These are phyloP conservation scores for Onthophagus sagittarius DNA, from an alignment of 2,888 invertebrate genomes.

Conservation along the genomic window DNA sequence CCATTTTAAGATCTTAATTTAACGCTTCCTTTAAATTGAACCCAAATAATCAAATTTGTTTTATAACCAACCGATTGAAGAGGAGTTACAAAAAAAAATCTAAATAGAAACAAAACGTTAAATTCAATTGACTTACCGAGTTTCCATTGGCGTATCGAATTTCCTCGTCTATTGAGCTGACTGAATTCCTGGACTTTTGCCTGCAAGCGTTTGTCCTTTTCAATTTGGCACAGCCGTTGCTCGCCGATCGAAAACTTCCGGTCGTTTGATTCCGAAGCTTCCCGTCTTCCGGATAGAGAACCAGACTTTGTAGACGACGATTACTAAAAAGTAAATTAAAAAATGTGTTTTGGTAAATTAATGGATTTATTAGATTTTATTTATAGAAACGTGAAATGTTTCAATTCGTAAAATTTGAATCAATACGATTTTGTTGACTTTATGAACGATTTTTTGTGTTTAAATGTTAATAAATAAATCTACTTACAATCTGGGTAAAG, in stretches of 20 bases:
- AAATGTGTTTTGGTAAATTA: neutral
- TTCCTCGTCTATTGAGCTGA: conserved; percentile 7
- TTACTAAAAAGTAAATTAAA: conserved; percentile 34
- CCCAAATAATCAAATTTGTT: neutral
- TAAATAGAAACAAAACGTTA: neutral
- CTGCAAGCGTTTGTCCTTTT: conserved; percentile 46
- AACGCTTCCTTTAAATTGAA: neutral
- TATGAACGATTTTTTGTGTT: too few relatives aligned
- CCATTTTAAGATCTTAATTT: neutral
- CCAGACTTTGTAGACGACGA: conserved; percentile 40
- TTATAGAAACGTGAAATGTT: too few relatives aligned
- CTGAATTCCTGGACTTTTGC: conserved; percentile 42
- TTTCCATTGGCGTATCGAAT: conserved; percentile 14
- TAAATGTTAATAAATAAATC: neutral
- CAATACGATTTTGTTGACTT: too few relatives aligned
- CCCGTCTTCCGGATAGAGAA: conserved; percentile 41
- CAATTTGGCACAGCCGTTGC: conserved; percentile 44
- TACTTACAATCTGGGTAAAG: conserved; percentile 37
- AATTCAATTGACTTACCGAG: conserved; percentile 23
- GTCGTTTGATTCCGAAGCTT: conserved; percentile 30
- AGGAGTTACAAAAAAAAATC: conserved; percentile 18
- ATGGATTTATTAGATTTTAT: too few relatives aligned
- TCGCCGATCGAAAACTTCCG: conserved; percentile 43
- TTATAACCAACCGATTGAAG: neutral
- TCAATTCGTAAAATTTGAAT: too few relatives aligned